Evolutionary conservation across 2,888 invertebrate genomes (phyloP).

Genomic region (Hypomecis atomaria): DNA sequence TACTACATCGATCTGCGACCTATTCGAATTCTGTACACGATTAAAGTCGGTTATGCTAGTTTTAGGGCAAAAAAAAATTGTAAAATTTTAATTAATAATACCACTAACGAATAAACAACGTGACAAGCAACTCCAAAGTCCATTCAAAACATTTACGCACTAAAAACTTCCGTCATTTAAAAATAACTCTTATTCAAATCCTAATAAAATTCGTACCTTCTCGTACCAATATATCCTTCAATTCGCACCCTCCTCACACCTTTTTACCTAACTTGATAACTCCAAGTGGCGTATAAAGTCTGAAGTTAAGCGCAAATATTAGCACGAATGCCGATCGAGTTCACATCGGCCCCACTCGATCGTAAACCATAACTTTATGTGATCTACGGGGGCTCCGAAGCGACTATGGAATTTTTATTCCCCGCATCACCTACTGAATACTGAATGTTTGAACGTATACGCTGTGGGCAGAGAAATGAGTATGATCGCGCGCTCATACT

Average conservation of each 20-base stretch:
- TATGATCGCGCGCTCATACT: background rate
- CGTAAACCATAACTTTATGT: constrained; percentile 74
- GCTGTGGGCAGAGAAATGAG: background rate
- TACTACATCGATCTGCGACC: no score
- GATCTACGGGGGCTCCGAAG: constrained; percentile 65
- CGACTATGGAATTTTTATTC: constrained; percentile 66
- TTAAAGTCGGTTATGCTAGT: no score
- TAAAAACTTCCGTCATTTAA: no score
- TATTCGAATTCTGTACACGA: no score
- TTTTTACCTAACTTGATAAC: constrained; percentile 23
- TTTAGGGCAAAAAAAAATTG: no score
- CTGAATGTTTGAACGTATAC: constrained; percentile 44
- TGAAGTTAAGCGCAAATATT: constrained; percentile 39
- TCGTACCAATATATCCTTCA: background rate
- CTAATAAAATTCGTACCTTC: constrained; percentile 3
- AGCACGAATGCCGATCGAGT: constrained; percentile 49
- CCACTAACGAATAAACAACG: no score
- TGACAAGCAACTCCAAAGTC: no score
- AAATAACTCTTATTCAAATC: background rate
- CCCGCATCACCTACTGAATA: constrained; percentile 58
- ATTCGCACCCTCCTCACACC: constrained; percentile 15
- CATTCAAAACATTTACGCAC: no score
- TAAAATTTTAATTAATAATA: no score
- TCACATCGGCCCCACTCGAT: constrained; percentile 59
- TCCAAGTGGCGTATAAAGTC: constrained; percentile 24